Base-by-base conservation (phyloP, 1,140 invertebrate species). In the Papilio machaon region DNA sequence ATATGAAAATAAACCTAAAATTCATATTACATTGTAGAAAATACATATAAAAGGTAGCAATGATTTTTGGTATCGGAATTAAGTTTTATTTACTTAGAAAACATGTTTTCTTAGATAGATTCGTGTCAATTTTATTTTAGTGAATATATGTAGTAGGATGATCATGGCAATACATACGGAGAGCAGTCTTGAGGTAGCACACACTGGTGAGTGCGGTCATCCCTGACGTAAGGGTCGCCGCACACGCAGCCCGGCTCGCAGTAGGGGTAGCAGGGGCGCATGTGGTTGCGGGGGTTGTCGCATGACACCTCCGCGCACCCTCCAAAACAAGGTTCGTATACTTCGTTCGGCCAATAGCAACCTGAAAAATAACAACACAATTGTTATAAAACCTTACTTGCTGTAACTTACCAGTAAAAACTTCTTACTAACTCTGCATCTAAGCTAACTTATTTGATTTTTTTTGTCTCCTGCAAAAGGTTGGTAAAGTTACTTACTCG, bases 161-260 rank as follows among this genome's bases (percentile, higher is more conserved):
- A n/a, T 47, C 15, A 17, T 4, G 46, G 30, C 35, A n/a, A 47
- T 79, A 90, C 91, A 60, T 79, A 94, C 92, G 92, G 92, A 0
- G 93, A 92, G 70, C 93, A 94, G 77, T 94, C 92, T 73, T 92
- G 92, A 9, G 93, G 92, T 78, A 94, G 76, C 1, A 94, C 91
- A 73, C 93, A 94, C 78, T 92, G 93, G 73, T 94, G 93, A 0
- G 93, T 93, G n/a, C 93, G 86, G 78, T 94, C 93, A 70, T 93
- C 92, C 4, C 93, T 85, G 17, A 94, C 92, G 77, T 92, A 93
- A 17, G 92, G 93, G 15, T 92, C 92, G 80, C 92, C 91, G 60
- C 93, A 94, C 35, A 94, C 87, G 77, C 92, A 93, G 49, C 92
- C 92, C 0, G 92, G 91, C 86, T 94, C 93, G 82, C 93, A 94